Base-by-base conservation (phyloP, 2,113 vertebrate species). In the Corapipo altera region DNA sequence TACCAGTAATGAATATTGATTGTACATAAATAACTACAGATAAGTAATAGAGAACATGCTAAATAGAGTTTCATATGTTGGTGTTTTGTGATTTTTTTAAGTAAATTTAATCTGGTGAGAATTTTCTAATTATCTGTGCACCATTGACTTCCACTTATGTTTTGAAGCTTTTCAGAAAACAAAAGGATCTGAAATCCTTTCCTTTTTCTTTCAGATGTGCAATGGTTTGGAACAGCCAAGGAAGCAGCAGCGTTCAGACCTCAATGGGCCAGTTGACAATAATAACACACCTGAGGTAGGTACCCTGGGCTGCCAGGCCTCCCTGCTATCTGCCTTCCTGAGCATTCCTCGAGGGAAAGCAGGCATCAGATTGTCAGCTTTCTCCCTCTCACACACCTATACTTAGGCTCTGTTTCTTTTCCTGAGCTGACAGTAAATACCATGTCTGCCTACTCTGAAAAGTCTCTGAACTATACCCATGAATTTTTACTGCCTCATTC, bases 221-320 rank as follows among this genome's bases (percentile, higher is more conserved):
- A 99, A 99, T 55, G 98, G 98, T 74, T 97, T 98, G 61, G 99
- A 99, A 73, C 99, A 99, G 93, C 98, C 99, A 1, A 98, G 99
- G 95, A 99, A 99, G 95, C 99, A 99, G 94, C 99, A 99, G 97
- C 99, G 99, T 39, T 99, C 99, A 7, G 99, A 99, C 95, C 99
- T 99, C 96, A 99, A 99, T 35, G 98, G 99, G 61, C 99, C 99
- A 2, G 89, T 97, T 64, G 99, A 99, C 97, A 99, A 99, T 96
- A 99, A 99, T 96, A 99, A 99, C 32, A 96, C 98, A 67, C 97
- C 98, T 1, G 99, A 99, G 98, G 99, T 99, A 88, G 97, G 96
- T 73, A 19, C 51, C 32, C 15, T 18, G 21, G 82, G 55, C 83
- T 22, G 5, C 35, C 12, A 11, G 20, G 43, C 30, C 2, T 0